Evolutionary conservation across 1,140 invertebrate genomes (phyloP), one percentile per base, ranked within the genome.

Genomic region (Penaeus indicus): DNA sequence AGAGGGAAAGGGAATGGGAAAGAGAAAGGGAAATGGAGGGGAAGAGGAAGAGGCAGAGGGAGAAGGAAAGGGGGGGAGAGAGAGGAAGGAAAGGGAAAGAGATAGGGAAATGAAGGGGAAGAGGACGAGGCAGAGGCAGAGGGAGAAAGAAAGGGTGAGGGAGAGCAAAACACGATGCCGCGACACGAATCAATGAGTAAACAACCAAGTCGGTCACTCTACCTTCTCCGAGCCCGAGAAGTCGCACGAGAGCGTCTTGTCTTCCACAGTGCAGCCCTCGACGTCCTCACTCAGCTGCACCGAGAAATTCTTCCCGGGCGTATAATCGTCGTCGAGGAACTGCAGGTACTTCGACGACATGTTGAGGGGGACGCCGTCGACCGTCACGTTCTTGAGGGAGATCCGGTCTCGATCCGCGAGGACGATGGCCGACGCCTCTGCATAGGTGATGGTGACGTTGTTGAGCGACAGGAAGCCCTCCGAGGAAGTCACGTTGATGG

Each of bases 371-470:
- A 47, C 25, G 18, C 81, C 81, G n/a, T 32, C 18, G 8, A 88
- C 47, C 18, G 86, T 88, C 13, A 88, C 86, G 47, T 88, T 88
- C 19, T 22, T 62, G 27, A 88, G 32, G 1, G 27, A 75, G 18
- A 88, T 42, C 19, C 72, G 60, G 4, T 79, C 72, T 13, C 79
- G 61, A 38, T 88, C 86, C 10, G 62, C 69, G 1, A 88, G 27
- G 4, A 88, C 80, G 61, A 88, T 63, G 69, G 67, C 75, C 3
- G 81, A 72, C 21, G 80, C 69, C 4, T 47, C 21, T 61, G 86
- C 86, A 19, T 64, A 25, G 27, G 47, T 19, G 27, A 88, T 78
- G 32, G 86, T 88, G 42, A 88, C 42, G 54, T 88, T 88, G 32
- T 54, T 42, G 47, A 88, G 69, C 0, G 81, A 60, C 16, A 88